These are phyloP conservation scores for Gymnopithys bicolor DNA, from an alignment of 2,797 vertebrate genomes.

Conservation along the genomic window DNA sequence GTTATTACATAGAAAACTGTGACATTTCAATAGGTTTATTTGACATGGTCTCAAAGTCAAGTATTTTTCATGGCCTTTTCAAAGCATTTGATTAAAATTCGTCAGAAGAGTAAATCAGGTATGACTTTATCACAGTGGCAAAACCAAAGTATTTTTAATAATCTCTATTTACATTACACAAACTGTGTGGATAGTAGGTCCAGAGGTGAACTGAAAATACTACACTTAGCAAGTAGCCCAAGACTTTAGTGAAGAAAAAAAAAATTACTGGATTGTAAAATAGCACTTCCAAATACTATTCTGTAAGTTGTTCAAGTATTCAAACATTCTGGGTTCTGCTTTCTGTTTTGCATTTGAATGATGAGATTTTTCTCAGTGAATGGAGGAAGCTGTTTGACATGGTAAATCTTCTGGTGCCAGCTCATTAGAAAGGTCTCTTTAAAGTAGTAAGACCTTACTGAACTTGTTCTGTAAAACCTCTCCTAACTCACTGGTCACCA, in stretches of 20 bases:
- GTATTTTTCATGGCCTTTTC: background rate
- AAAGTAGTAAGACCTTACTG: background rate
- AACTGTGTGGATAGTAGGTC: background rate
- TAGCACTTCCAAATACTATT: background rate
- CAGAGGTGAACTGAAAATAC: background rate
- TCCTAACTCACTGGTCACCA: background rate
- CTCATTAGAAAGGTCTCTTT: background rate
- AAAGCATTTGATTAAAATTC: background rate
- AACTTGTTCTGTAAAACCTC: background rate
- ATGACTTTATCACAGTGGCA: background rate
- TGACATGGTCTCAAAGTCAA: background rate
- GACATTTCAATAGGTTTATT: background rate
- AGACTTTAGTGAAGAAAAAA: background rate
- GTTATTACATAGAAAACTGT: background rate
- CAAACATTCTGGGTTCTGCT: background rate
- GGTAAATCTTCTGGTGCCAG: background rate
- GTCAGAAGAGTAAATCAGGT: background rate
- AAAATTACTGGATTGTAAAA: background rate
- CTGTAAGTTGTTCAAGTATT: background rate
- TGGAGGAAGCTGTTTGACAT: background rate
- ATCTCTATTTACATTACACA: background rate
- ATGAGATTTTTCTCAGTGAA: background rate
- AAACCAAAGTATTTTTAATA: background rate
- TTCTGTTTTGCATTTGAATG: background rate
- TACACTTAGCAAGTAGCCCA: background rate